A percentile compares a stretch with the other conserved stretches of the same genome.
These are phyloP conservation scores for Takifugu bimaculatus DNA, from an alignment of 2,113 vertebrate species.

Conservation along the genomic window DNA sequence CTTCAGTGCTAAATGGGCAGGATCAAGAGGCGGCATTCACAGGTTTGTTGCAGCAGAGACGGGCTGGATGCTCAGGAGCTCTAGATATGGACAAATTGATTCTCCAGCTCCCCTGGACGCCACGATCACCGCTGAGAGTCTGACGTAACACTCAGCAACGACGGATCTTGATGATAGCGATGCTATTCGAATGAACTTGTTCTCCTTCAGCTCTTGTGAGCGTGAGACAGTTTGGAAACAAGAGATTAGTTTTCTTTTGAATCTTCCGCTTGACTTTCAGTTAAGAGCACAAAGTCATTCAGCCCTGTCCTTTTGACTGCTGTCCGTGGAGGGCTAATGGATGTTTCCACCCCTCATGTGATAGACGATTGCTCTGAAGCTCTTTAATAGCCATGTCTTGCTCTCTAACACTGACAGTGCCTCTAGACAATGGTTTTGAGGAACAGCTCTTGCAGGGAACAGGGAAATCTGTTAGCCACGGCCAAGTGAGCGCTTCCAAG, in stretches of 20 bases:
- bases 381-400: slow-evolving; percentile 37
- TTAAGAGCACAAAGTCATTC: slow-evolving; percentile 6
- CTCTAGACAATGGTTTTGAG: slow-evolving; percentile 33
- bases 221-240: neutral
- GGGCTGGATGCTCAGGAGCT: slow-evolving; percentile 24
- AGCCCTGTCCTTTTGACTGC: slow-evolving; percentile 3
- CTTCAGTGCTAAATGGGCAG: slow-evolving; percentile 48
- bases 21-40: slow-evolving; percentile 48
- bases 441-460: slow-evolving; percentile 37
- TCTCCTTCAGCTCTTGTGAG: slow-evolving; percentile 5
- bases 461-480: slow-evolving; percentile 67
- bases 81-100: slow-evolving; percentile 40
- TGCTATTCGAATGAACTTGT: slow-evolving; percentile 10
- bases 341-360: slow-evolving; percentile 18
- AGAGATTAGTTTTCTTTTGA: slow-evolving; percentile 7
- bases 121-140: slow-evolving; percentile 30
- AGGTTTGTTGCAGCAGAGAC: slow-evolving; percentile 40
- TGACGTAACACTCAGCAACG: slow-evolving; percentile 13
- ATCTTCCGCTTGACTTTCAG: neutral
- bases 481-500: slow-evolving; percentile 54
- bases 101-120: slow-evolving; percentile 17
- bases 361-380: slow-evolving; percentile 24
- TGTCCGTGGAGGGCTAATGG: slow-evolving; percentile 7
- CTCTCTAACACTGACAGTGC: slow-evolving; percentile 45
- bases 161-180: slow-evolving; percentile 15